Evolutionary conservation across 2,888 invertebrate genomes (phyloP), one percentile per base, ranked within the genome.

Genomic region (Bruchidius siliquastri): DNA sequence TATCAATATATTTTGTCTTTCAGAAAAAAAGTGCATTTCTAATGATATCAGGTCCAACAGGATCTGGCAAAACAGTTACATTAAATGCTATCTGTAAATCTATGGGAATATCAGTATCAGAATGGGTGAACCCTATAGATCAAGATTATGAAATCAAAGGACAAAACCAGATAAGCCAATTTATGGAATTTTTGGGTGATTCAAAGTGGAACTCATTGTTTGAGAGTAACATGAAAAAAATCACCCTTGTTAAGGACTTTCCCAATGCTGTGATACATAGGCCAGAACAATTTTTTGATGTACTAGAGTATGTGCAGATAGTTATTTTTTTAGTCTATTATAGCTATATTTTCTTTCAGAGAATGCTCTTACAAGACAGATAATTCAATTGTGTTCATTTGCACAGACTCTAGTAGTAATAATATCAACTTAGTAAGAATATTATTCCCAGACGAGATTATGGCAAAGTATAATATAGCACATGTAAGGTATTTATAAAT

Each of bases 81-180:
- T 80, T 96, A 0, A 89, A 88, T 74, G 88, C 91, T 10, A 79
- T 96, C 13, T 92, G 94, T 66, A 88, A 89, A 73, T 90, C 92
- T 79, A 85, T 92, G 76, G 83, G 85, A 69, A 79, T 89, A 68
- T 89, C 90, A 79, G 82, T 94, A 66, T 87, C 90, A 49, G 96
- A 96, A 86, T 97, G 96, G 96, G 90, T 92, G 22, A 95, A 94
- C 80, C 96, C 96, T 4, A 80, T 92, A 13, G 93, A 94, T 85
- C 90, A 90, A 79, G 90, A 91, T 73, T 87, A 89, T 75, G 89
- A 91, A 77, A 88, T 89, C 75, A 86, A 85, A 86, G 88, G 88
- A 2, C 78, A 82, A 20, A 88, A 88, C 72, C 96, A 96, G 85
- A 87, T 90, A 0, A 89, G 90, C 69, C 89, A 89, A 76, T 96